Base-by-base conservation (phyloP, 2,113 vertebrate genomes). In the Phainopepla nitens region DNA sequence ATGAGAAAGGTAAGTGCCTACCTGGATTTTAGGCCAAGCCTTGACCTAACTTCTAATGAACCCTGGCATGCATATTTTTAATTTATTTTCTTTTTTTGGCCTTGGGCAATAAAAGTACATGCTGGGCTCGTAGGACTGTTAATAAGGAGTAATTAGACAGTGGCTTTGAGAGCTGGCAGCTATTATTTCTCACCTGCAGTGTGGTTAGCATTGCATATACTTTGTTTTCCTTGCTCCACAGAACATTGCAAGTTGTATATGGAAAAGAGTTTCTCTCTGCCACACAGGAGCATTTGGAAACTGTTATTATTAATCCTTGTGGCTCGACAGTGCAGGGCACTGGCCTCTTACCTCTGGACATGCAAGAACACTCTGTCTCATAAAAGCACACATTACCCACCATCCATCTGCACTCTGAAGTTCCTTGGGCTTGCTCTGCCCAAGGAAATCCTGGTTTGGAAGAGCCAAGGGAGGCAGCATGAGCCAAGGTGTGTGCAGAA, bases 91-190 rank as follows among this genome's bases (percentile, higher is more conserved):
- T 28, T 79, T 68, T 81, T 14, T 12, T 51, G 29, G 6, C 17
- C 94, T 75, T 75, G 36, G 41, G 12, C 28, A 33, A 25, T 25
- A n/a, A 3, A 57, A 88, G 13, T 16, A 25, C 16, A 0, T 80
- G 44, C n/a, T 36, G 88, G 84, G 45, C 61, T 96, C 3, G 3
- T 4, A 50, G 50, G 11, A 60, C 15, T 50, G 51, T 71, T 97
- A 88, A 83, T 56, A 82, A 95, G 66, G 39, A 72, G 82, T 81
- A 82, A 95, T 95, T 93, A 86, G 69, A 28, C 28, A 41, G 76
- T 58, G 53, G 69, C 51, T 81, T 51, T 87, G 83, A 75, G 65
- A 93, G 31, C 42, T 39, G 60, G 53, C 70, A 53, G 41, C 41
- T 96, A 3, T 87, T 82, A 31, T 80, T 96, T 87, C 61, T 91